Evolutionary conservation across 2,797 vertebrate species (phyloP), one percentile per base, ranked within the genome.

Genomic region (Lacerta agilis): DNA sequence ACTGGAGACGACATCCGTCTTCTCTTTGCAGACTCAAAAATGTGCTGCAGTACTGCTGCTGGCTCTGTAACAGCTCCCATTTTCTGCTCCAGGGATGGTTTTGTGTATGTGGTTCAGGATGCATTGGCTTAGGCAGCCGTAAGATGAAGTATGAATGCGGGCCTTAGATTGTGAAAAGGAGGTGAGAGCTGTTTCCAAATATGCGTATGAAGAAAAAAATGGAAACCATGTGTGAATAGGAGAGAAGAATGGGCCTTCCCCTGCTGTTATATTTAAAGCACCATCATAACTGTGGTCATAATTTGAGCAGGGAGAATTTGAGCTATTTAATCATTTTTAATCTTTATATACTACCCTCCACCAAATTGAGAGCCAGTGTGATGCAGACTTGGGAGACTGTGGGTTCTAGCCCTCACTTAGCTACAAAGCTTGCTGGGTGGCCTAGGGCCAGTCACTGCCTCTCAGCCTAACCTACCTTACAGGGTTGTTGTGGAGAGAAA

Each of bases 1-100:
- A 83, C 41, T 3, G 75, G 20, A 38, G 73, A 38, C 23, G 73
- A 79, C 45, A 66, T 88, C 61, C 87, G n/a, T 88, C 83, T 67
- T 85, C 17, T 64, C 8, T 72, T 58, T 72, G 64, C 15, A 66
- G 71, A 55, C 66, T 71, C 43, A 83, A 58, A 49, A 58, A 45
- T 36, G 18, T 20, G 8, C 20, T 17, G 23, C 38, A 8, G 18
- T 67, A 27, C 69, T 77, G 41, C 23, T 18, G 64, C 25, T 49
- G 73, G 90, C 71, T 85, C 33, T n/a, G 69, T 43, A 85, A 55
- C 23, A 67, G 67, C 78, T 85, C 58, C 83, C 71, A 76, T 55
- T 85, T 89, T 85, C 83, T 85, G 83, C 41, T 89, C 71, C 83
- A 69, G 76, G 83, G 43, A 55, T 86, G 88, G 58, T 67, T 85